Evolutionary conservation across 2,888 invertebrate species (phyloP).

Genomic region (Seira sanloemensis): DNA sequence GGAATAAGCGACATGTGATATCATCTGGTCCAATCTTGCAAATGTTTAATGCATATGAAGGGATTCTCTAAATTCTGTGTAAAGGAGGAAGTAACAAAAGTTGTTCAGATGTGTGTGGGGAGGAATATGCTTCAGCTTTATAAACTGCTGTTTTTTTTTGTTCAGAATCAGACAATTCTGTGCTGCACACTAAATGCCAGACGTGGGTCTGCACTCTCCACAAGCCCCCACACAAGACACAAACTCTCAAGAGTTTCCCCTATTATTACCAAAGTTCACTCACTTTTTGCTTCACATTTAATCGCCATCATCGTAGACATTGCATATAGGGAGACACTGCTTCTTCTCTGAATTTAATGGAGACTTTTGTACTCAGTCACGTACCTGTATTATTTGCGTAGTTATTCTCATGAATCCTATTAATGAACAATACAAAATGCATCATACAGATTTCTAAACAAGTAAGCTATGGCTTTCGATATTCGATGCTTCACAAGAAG

Average conservation of each 20-base stretch:
- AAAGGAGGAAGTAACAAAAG: neutral
- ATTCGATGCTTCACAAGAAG: too few relatives aligned
- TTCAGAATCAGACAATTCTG: neutral
- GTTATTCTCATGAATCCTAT: neutral
- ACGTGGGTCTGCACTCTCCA: neutral
- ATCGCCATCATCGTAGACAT: neutral
- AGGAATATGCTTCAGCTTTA: neutral
- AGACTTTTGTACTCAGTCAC: neutral
- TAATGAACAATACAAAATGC: neutral
- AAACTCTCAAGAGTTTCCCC: neutral
- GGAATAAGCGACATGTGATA: slow-evolving; percentile 21
- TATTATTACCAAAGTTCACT: neutral
- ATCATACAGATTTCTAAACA: too few relatives aligned
- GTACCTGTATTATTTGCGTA: neutral
- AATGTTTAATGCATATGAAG: neutral
- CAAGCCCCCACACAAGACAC: neutral
- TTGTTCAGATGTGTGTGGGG: neutral
- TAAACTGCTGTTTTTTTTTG: neutral
- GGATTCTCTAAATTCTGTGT: neutral
- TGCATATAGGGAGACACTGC: neutral
- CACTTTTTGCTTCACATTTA: neutral
- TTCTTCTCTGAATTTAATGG: neutral
- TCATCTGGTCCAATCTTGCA: slow-evolving; percentile 22
- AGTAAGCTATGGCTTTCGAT: too few relatives aligned
- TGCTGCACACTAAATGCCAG: neutral